Evolutionary conservation across 1,140 invertebrate species (phyloP), one percentile per base, ranked within the genome.

Genomic region (Caenorhabditis briggsae): DNA sequence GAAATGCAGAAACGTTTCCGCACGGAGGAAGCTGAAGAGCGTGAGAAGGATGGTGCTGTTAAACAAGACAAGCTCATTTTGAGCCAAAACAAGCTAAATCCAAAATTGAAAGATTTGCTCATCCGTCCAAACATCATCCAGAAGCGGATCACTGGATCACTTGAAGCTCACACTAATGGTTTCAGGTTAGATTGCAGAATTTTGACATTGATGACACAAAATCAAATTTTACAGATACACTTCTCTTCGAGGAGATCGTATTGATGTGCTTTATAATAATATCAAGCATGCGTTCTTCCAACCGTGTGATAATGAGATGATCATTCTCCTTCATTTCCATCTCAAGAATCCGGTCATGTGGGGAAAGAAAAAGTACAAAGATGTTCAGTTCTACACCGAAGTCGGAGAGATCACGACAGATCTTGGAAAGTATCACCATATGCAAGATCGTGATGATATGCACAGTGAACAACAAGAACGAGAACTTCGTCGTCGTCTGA

Each of bases 241-340:
- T 2, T 98, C 97, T 2, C 96, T 99, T 2, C 95, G 97, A 90
- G 97, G 98, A 12, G 98, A 99, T 91, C 99, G 99, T 94, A 97
- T 99, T 1, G 98, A 99, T 92, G 98, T 99, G 90, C 93, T 99
- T 23, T 99, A 99, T 92, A 99, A 99, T 93, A 99, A 99, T 93
- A 99, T 99, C 88, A 98, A 98, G 92, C 97, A 99, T 93, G 97
- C 98, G 8, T 98, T 99, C 93, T 99, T 98, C 93, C 98, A 99
- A 94, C 98, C 98, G 0, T 99, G 98, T 93, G 98, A 99, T 93
- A 96, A 96, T 86, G 98, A 99, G 94, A 99, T 99, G 97, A 98
- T 99, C 82, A 99, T 99, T 92, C 93, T 99, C 9, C 94, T 99
- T 65, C 98, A 99, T 94, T 99, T 99, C 92, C 97, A 99, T 94